Percentiles rank a stretch among this genome's conserved stretches.
phyloP scores from a whole-genome alignment of 1,140 invertebrate species.

The Tyrophagus putrescentiae region DNA sequence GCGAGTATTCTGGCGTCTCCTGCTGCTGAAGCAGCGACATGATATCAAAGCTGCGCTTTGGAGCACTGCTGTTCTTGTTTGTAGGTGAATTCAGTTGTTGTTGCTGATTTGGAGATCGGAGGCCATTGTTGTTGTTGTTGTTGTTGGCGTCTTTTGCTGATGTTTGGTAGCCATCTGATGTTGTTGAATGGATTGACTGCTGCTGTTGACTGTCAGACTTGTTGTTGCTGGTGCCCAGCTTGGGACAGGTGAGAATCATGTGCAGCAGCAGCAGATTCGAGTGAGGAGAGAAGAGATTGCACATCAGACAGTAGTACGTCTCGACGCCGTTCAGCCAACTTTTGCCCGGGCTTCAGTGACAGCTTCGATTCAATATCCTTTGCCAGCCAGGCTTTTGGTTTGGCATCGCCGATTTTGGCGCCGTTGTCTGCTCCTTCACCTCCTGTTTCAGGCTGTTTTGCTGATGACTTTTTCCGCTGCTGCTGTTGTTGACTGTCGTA shows the following conservation, averaged over 20 bases:
- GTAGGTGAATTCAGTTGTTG: conserved; percentile 6
- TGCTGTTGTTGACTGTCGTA: not conserved
- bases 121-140: conserved; percentile 13
- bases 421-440: not conserved
- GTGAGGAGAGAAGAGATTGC: conserved; percentile 26
- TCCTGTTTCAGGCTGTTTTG: not conserved
- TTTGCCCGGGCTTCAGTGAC: conserved; percentile 28
- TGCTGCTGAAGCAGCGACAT: conserved; percentile 26
- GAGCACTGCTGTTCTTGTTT: not conserved
- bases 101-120: conserved; percentile 1
- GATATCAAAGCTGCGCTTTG: conserved; percentile 27
- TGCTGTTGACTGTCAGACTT: not conserved
- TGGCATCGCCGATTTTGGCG: conserved; percentile 28
- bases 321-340: conserved; percentile 26
- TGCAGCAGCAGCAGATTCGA: conserved; percentile 28
- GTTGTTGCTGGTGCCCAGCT: conserved; percentile 11
- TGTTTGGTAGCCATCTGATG: conserved; percentile 10
- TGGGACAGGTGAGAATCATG: conserved; percentile 27
- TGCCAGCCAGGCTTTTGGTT: conserved; percentile 37
- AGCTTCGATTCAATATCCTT: conserved; percentile 34
- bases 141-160: not conserved
- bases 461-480: not conserved
- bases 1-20: too few relatives aligned
- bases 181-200: conserved; percentile 4
- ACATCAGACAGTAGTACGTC: conserved; percentile 26